Base-by-base conservation (phyloP, 2,888 invertebrate genomes). In the Drosophila yooni region DNA sequence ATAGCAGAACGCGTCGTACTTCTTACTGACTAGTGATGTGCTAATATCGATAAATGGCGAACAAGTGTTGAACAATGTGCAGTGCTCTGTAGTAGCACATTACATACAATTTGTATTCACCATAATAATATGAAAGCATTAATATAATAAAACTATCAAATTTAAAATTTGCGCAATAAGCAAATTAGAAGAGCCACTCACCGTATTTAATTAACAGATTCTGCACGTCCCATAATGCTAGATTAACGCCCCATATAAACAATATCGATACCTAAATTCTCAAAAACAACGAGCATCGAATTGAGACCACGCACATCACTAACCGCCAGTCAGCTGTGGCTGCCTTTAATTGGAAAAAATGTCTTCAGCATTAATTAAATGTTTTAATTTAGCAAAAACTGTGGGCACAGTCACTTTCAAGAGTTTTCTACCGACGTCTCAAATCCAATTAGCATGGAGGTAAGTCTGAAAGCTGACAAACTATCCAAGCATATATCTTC, bases 301-400 rank as follows among this genome's bases (percentile, higher is more conserved):
- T 5, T n/a, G 11, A 10, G 25, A 11, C 2, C 0, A 31, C 10
- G 27, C 40, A 56, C 65, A 76, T 59, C 63, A 36, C 64, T 61
- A 64, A 50, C 4, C 21, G 50, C 40, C 38, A 57, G 60, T 53
- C 83, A 70, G 71, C 74, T 70, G 61, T 53, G 33, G 48, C 36
- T 60, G 58, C 8, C 10, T 52, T 3, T 13, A 33, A 34, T 33
- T 67, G 18, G 46, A 27, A 52, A 81, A 76, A 62, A 85, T 85
- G 85, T 74, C 84, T 27, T 73, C 83, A 53, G 61, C 90, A 61
- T 90, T 87, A 74, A 75, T 78, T 33, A 91, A 91, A 82, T 84
- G 87, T 67, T 77, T 92, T n/a, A 87, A 86, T 71, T 67, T 84
- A 4, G 82, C 90, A 0, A 89, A 81, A 68, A 40, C 64, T 63